Evolutionary conservation across 2,888 invertebrate genomes (phyloP), one percentile per base, ranked within the genome.

Genomic region (Deilephila porcellus): DNA sequence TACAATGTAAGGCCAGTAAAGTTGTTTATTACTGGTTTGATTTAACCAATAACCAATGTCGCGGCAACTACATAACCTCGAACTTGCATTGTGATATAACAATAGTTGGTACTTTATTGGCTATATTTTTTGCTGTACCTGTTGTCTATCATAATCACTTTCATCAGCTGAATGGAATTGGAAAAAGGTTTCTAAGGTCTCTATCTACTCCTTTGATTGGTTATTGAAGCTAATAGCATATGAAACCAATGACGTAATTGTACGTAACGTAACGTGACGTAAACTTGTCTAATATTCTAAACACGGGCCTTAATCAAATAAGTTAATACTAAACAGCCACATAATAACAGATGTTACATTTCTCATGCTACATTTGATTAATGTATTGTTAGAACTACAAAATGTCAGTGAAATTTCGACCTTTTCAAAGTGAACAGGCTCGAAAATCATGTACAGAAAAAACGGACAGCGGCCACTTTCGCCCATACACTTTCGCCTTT

Each of bases 401-500:
- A 81, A 82, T 80, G 82, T 74, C 81, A 81, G 83, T 76, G 81
- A 80, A 85, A 85, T 80, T 60, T 78, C 79, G 84, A 85, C 88
- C 86, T 88, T 84, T 88, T 82, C 79, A 77, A 81, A 83, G 81
- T 81, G 77, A 81, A 78, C 77, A 74, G 81, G 74, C 72, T 73
- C 76, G 45, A 80, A 77, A 82, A 81, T 81, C 77, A 78, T 78
- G 76, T 73, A 76, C 73, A 77, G 70, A 76, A 76, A 78, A 77
- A 75, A 37, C 60, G 73, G 67, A 37, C 52, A 34, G 45, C 78
- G 75, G 77, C 79, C 83, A 90, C 93, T 92, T 93, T 93, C 92
- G 89, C 91, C 87, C 78, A 78, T 85, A 85, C 83, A 91, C 93
- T 93, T 92, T 93, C 92, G 89, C 89, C 89, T 88, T 91, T 88